A percentile compares a stretch with the other conserved stretches of the same genome.
These are phyloP conservation scores for Salticus scenicus DNA, from an alignment of 2,888 invertebrate species.

Conservation along the genomic window DNA sequence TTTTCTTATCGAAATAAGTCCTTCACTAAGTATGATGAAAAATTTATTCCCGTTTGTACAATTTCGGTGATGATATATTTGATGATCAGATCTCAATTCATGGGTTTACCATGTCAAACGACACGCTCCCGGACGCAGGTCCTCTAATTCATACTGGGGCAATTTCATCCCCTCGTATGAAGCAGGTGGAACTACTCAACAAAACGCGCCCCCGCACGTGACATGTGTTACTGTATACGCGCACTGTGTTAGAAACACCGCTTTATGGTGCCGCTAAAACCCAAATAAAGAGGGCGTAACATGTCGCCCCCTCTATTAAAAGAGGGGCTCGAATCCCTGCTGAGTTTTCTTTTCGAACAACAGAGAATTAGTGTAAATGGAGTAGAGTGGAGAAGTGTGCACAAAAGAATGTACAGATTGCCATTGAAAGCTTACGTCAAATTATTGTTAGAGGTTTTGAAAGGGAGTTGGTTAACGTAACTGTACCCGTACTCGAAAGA, in stretches of 20 bases:
- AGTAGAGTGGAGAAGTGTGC: conserved; percentile 5
- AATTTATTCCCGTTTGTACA: too few species aligned
- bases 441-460: conserved; percentile 17
- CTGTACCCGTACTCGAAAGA: not conserved
- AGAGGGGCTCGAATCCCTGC: not conserved
- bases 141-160: conserved; percentile 38
- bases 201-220: not conserved
- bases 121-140: conserved; percentile 28
- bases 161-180: not conserved
- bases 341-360: not conserved
- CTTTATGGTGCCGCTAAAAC: conserved; percentile 35
- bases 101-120: conserved; percentile 51
- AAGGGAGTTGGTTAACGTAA: not conserved
- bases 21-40: too few species aligned
- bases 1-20: too few species aligned
- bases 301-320: not conserved
- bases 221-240: conserved; percentile 51
- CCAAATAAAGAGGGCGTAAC: conserved; percentile 7
- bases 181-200: not conserved
- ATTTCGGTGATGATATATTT: not conserved
- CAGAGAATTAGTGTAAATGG: conserved; percentile 19
- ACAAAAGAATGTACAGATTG: conserved; percentile 30
- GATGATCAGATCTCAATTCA: not conserved
- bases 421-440: conserved; percentile 30
- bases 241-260: conserved; percentile 48